Evolutionary conservation across 2,888 invertebrate genomes (phyloP).

Genomic region (Hyppa rectilinea): DNA sequence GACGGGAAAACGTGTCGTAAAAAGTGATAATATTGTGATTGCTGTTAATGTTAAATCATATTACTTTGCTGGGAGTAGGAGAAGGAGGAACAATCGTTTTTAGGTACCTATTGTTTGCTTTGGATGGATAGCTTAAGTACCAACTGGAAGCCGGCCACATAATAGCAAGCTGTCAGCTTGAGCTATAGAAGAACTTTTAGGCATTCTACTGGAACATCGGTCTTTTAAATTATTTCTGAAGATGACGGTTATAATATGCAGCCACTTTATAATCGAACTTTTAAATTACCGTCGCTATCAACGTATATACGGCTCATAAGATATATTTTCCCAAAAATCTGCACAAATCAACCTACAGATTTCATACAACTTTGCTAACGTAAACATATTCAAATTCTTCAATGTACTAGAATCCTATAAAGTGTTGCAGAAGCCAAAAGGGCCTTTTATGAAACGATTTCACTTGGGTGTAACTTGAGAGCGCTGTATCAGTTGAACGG

Average conservation of each 20-base stretch:
- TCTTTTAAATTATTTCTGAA: not conserved
- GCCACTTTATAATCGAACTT: not conserved
- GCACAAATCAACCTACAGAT: too few relatives aligned
- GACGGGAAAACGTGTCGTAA: slow-evolving; percentile 65
- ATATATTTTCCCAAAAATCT: not conserved
- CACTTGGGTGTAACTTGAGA: slow-evolving; percentile 77
- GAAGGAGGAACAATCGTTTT: slow-evolving; percentile 10
- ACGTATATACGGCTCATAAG: not conserved
- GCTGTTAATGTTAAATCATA: slow-evolving; percentile 56
- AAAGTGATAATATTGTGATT: slow-evolving; percentile 68
- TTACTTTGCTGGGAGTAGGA: slow-evolving; percentile 38
- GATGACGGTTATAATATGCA: not conserved
- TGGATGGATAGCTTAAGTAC: not conserved
- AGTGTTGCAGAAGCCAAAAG: slow-evolving; percentile 74
- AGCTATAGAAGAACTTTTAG: not conserved
- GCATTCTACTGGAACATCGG: not conserved
- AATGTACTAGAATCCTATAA: slow-evolving; percentile 59
- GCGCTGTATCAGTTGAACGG: slow-evolving; percentile 73
- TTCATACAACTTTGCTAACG: not conserved
- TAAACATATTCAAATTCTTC: slow-evolving; percentile 6
- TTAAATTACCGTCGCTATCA: not conserved
- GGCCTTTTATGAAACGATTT: slow-evolving; percentile 79
- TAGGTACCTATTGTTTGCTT: not conserved
- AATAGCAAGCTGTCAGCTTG: not conserved
- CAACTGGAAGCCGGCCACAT: not conserved